Evolutionary conservation across 2,113 vertebrate genomes (phyloP).

Genomic region (Protomyctophum bolini): DNA sequence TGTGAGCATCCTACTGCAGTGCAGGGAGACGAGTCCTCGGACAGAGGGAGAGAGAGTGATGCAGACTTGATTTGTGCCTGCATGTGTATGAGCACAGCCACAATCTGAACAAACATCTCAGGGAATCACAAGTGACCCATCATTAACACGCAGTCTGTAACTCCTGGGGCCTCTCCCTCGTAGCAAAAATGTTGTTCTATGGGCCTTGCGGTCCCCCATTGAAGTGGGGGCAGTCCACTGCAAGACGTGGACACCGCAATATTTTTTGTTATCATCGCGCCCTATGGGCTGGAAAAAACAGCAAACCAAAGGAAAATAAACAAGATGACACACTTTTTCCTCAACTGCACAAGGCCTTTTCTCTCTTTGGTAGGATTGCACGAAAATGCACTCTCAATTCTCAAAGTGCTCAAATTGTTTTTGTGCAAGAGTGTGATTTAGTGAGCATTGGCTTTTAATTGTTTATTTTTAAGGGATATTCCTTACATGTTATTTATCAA

Average conservation of each 20-base stretch:
- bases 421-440: background rate
- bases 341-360: slow-evolving; percentile 25
- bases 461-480: no score
- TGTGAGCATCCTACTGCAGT: background rate
- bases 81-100: slow-evolving; percentile 44
- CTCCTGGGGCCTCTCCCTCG: slow-evolving; percentile 48
- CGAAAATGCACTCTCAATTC: slow-evolving; percentile 15
- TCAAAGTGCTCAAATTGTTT: background rate
- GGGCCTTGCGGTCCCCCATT: slow-evolving; percentile 54
- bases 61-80: slow-evolving; percentile 61
- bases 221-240: slow-evolving; percentile 33
- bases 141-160: slow-evolving; percentile 61
- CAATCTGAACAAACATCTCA: slow-evolving; percentile 55
- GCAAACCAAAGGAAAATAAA: slow-evolving; percentile 70
- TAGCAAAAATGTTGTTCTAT: slow-evolving; percentile 58
- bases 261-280: slow-evolving; percentile 69
- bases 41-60: background rate
- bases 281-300: slow-evolving; percentile 64
- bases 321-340: slow-evolving; percentile 71
- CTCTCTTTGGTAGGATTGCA: slow-evolving; percentile 18
- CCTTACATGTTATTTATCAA: no score
- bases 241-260: slow-evolving; percentile 48
- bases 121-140: slow-evolving; percentile 60
- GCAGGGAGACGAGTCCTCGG: slow-evolving; percentile 24
- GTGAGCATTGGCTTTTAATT: no score